Evolutionary conservation across 2,113 vertebrate species (phyloP), one percentile per base, ranked within the genome.

Genomic region (Tenrec ecaudatus): DNA sequence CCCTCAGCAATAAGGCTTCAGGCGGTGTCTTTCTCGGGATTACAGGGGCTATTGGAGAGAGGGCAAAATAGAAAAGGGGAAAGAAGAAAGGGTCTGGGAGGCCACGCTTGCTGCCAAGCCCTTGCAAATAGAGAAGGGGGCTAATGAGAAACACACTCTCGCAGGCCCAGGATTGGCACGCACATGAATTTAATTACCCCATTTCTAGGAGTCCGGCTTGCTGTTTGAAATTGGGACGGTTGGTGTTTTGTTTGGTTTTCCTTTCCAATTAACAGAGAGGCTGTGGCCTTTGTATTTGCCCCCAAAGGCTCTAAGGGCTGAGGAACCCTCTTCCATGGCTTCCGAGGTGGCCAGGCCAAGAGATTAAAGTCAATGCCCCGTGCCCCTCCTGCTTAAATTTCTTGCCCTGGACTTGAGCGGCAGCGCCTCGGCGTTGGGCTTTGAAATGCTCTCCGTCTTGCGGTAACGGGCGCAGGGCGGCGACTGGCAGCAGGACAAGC

Each of bases 331-430:
- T 96, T 58, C 38, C 82, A 90, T 66, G 78, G 22, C 43, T 96
- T 58, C 38, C 80, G 88, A 69, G 78, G 25, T 73, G 60, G 78
- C 33, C 76, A 64, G 93, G 4, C 88, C 95, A 57, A 86, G 93
- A 53, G 2, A 94, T 69, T 92, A 58, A 92, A 97, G 93, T 95
- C 92, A 90, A n/a, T 75, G 93, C 43, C 89, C 53, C 2, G 53
- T 96, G 93, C 92, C 29, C 93, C 86, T 75, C 87, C 85, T 14
- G 66, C 94, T 97, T 97, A 92, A 96, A 97, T 97, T 95, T 97
- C 88, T 97, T 98, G 96, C 98, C 98, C 98, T 98, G 98, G 98
- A 97, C 98, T 98, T 98, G 98, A 98, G 98, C 98, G 95, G 97
- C 82, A 66, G 69, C 57, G 80, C 53, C 79, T 92, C n/a, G 6